phyloP scores from a whole-genome alignment of 2,888 invertebrate species.

The Euplexia lucipara region DNA sequence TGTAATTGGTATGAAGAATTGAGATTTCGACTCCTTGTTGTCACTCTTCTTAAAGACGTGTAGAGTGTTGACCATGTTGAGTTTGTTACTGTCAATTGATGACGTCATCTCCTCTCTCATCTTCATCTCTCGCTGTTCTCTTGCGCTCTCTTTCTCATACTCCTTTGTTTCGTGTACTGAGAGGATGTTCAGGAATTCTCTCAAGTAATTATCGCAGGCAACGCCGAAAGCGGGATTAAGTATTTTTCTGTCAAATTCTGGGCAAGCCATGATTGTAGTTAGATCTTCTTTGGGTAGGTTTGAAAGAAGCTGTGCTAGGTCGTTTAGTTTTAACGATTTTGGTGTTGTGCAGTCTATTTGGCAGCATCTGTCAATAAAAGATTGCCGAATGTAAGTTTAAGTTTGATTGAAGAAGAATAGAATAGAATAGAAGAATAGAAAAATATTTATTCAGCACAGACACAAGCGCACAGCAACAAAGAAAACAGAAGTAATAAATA shows the following conservation, averaged over 20 bases:
- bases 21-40: conserved; percentile 86
- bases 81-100: conserved; percentile 85
- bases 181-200: conserved; percentile 79
- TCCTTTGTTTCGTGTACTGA: conserved; percentile 82
- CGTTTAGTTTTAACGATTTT: conserved; percentile 79
- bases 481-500: too few species aligned
- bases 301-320: conserved; percentile 79
- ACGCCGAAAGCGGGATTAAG: conserved; percentile 88
- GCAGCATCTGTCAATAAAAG: conserved; percentile 80
- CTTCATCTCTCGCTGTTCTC: conserved; percentile 76
- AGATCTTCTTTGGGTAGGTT: conserved; percentile 81
- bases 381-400: too few species aligned
- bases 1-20: conserved; percentile 87
- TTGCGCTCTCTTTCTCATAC: conserved; percentile 77
- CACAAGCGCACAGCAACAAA: too few species aligned
- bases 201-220: conserved; percentile 86
- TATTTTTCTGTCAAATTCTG: conserved; percentile 89
- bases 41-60: conserved; percentile 87
- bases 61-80: conserved; percentile 83
- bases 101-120: conserved; percentile 80
- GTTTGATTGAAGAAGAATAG: too few species aligned
- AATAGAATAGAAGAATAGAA: too few species aligned
- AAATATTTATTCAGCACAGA: too few species aligned
- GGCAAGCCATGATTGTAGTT: conserved; percentile 85
- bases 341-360: conserved; percentile 74